Percentiles rank a stretch among this genome's conserved stretches.
Evolutionary conservation across 1,140 invertebrate genomes (phyloP).

Genomic region (Drusus annulatus): DNA sequence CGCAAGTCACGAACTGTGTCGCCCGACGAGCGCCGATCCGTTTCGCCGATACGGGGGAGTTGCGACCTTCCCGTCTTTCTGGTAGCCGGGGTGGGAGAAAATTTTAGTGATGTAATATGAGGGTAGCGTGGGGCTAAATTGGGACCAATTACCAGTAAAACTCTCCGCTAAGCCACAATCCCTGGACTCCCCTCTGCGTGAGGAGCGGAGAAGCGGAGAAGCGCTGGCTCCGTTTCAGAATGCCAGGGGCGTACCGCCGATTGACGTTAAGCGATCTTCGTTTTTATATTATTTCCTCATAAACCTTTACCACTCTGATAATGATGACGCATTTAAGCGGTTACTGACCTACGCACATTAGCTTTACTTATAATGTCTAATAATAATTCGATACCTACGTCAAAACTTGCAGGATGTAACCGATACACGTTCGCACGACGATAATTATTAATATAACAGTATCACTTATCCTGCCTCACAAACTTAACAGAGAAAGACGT

Average conservation of each 20-base stretch:
- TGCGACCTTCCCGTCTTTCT: constrained; percentile 58
- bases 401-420: too few relatives aligned
- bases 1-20: not conserved
- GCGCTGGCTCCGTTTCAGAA: constrained; percentile 47
- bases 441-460: too few relatives aligned
- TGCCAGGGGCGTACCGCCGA: constrained; percentile 40
- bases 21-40: constrained; percentile 23
- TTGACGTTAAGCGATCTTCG: constrained; percentile 16
- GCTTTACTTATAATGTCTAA: too few relatives aligned
- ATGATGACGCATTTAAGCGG: too few relatives aligned
- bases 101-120: constrained; percentile 60
- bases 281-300: constrained; percentile 5
- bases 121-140: constrained; percentile 70
- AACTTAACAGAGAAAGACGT: too few relatives aligned
- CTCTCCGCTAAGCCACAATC: constrained; percentile 69
- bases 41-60: constrained; percentile 8
- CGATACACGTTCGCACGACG: too few relatives aligned
- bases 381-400: too few relatives aligned
- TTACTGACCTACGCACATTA: too few relatives aligned
- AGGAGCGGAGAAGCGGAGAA: not conserved
- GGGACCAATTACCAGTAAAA: constrained; percentile 81
- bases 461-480: too few relatives aligned
- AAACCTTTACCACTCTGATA: not conserved
- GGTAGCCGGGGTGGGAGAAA: constrained; percentile 59
- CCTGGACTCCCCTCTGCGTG: constrained; percentile 57